A percentile compares a stretch with the other conserved stretches of the same genome.
phyloP scores from a whole-genome alignment of 2,113 vertebrate species.

The Ictalurus punctatus region DNA sequence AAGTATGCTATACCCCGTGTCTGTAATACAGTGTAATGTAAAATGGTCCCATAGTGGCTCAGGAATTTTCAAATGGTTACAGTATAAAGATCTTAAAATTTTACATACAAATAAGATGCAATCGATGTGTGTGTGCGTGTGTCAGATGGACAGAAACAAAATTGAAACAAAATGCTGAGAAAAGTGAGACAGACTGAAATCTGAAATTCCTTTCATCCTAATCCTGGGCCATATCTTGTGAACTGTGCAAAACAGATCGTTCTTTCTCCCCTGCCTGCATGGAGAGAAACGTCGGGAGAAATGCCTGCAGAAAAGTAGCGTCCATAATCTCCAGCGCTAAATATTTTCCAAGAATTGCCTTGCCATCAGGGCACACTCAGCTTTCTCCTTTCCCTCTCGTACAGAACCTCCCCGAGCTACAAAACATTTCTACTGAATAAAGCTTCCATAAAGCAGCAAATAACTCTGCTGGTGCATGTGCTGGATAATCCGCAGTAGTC shows the following conservation, averaged over 20 bases:
- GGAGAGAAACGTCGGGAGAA: slow-evolving; percentile 57
- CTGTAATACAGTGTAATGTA: background rate
- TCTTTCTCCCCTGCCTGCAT: slow-evolving; percentile 53
- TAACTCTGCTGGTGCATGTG: slow-evolving; percentile 51
- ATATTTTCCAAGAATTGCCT: slow-evolving; percentile 75
- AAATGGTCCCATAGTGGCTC: background rate
- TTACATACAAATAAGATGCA: background rate
- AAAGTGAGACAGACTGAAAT: slow-evolving; percentile 57
- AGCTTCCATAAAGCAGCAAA: slow-evolving; percentile 25
- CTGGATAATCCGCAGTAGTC: slow-evolving; percentile 53
- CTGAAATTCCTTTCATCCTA: slow-evolving; percentile 78
- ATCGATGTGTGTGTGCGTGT: background rate
- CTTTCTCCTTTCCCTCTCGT: slow-evolving; percentile 56
- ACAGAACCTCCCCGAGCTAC: slow-evolving; percentile 3
- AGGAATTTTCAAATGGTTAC: background rate
- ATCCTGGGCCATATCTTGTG: slow-evolving; percentile 73
- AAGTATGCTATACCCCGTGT: background rate
- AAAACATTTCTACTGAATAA: slow-evolving; percentile 27
- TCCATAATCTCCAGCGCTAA: slow-evolving; percentile 71
- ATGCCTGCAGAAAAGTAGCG: slow-evolving; percentile 67
- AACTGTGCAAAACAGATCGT: slow-evolving; percentile 67
- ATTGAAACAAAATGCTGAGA: background rate
- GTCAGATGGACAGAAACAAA: background rate
- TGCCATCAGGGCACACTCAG: slow-evolving; percentile 71
- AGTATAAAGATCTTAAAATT: background rate